Base-by-base conservation (phyloP, 2,888 invertebrate genomes). In the Ormyrus nitidulus region DNA sequence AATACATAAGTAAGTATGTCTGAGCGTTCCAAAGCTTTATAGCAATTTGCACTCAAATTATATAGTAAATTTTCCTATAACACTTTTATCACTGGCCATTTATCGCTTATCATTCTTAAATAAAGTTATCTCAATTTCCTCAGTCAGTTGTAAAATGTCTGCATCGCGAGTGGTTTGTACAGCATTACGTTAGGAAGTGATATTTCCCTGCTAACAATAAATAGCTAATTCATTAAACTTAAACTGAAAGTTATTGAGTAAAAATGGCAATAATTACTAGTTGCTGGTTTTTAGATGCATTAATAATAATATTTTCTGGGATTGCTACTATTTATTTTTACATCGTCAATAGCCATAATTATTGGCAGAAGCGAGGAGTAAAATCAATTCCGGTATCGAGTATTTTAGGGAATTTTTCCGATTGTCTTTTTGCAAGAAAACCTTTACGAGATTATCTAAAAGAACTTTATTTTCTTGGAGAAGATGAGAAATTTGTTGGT, bases 321-420 rank as follows among this genome's bases (percentile, higher is more conserved):
- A 10, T 77, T 34, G 9, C 6, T 53, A 6, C 8, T 5, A 51
- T 66, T 5, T 73, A 78, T 64, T 13, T 81, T 2, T 82, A 82
- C 68, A 9, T 68, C 10, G 46, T 19, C 4, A 73, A 77, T 53
- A 58, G 73, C n/a, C 80, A 66, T 61, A 53, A 58, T 13, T 75
- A 83, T 44, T 84, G 84, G 84, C 68, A 77, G 51, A 81, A 75
- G 59, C 74, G 73, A 13, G 78, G 82, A 7, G 77, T 81, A 0
- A 53, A 71, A 59, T 69, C 82, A 73, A 76, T 88, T 11, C 58
- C 65, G n/a, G 68, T n/a, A 0, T 85, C 85, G 0, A 88, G 89
- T 0, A 85, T 92, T 46, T 82, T 92, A 5, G 92, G 92, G 5
- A 92, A 91, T 76, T 89, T 91, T 6, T 81, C 81, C 49, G 87